Evolutionary conservation across 2,888 invertebrate species (phyloP), one percentile per base, ranked within the genome.

Genomic region (Drosophila kuntzei): DNA sequence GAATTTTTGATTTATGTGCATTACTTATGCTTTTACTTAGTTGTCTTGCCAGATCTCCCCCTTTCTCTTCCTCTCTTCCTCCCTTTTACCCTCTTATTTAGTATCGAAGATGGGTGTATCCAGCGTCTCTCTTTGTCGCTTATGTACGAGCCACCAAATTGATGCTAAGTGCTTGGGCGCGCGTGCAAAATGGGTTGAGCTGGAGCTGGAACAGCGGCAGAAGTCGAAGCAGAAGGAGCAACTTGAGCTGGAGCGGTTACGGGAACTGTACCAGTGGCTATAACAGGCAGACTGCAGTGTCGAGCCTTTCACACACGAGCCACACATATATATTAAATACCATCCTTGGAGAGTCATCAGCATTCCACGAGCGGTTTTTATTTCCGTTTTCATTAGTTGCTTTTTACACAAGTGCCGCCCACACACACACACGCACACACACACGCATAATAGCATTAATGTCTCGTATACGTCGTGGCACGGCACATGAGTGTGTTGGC

Each of bases 1-100:
- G 90, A 89, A 91, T 90, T 91, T 90, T 91, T 90, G 90, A 91
- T 91, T 91, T 91, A 91, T 90, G 89, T 89, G 79, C 82, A 80
- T 89, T 85, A 89, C 81, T 89, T 89, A 90, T 89, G 90, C 90
- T 89, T 90, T 90, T 79, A 86, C 80, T 80, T 89, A 82, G 79
- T 79, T 84, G 85, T 84, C 77, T 60, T 80, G 73, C 65, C 27
- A 14, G 51, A 60, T 53, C 59, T 20, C 36, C 5, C 29, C 12
- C 12, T 18, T 16, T 36, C 49, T 22, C 18, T n/a, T 29, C 14
- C 27, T 11, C 43, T 25, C 36, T n/a, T 20, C 20, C 14, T 18
- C 25, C 2, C 27, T 27, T 12, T 18, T 16, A 14, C 14, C 9
- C 25, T 29, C 20, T 16, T 3, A 0, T 12, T 7, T 25, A 22